phyloP scores from a whole-genome alignment of 2,797 vertebrate species.

The Psittacula derbiana region DNA sequence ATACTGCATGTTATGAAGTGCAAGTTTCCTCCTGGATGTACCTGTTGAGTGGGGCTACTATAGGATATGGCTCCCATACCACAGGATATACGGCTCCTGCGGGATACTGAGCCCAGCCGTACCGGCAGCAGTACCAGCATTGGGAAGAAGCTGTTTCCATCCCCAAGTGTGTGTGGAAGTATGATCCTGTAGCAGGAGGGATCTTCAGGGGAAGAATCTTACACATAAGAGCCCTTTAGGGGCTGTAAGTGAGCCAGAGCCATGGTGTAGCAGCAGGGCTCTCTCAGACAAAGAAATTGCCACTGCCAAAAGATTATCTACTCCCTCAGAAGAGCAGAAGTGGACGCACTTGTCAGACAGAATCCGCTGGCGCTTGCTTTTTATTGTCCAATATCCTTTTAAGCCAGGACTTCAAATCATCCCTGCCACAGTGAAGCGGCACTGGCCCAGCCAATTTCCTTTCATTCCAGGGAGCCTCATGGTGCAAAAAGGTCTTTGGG shows the following conservation, averaged over 20 bases:
- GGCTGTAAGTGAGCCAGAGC: background rate
- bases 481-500: background rate
- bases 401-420: constrained; percentile 60
- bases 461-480: background rate
- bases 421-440: background rate
- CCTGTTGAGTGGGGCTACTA: background rate
- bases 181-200: background rate
- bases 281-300: background rate
- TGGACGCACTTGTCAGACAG: constrained; percentile 23
- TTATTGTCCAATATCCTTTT: constrained; percentile 66
- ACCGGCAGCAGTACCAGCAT: rapidly evolving
- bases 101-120: background rate
- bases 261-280: background rate
- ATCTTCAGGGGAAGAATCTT: background rate
- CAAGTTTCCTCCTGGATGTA: background rate
- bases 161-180: background rate
- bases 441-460: background rate
- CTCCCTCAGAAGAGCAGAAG: background rate
- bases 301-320: background rate
- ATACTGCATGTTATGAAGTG: background rate
- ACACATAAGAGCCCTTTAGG: background rate
- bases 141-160: background rate
- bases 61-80: background rate
- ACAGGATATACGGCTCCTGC: rapidly evolving
- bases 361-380: constrained; percentile 37